Base-by-base conservation (phyloP, 2,113 vertebrate genomes). In the Dasyprocta punctata region DNA sequence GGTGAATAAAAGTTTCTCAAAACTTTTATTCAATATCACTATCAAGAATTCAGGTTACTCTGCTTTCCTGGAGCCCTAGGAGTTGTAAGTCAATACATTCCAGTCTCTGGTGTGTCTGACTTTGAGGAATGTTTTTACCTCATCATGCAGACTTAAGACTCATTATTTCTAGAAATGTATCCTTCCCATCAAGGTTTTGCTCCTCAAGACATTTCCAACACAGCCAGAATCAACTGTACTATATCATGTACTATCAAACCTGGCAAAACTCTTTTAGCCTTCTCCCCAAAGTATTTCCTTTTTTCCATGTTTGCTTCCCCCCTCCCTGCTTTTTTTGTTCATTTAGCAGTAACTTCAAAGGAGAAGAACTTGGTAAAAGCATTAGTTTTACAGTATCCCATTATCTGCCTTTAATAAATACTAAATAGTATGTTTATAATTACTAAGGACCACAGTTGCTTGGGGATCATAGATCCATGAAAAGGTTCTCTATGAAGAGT, bases 31-130 rank as follows among this genome's bases (percentile, higher is more conserved):
- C 44, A 77, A 17, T 49, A 77, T 77, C 44, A 83, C 14, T 92
- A 97, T 89, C 44, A 89, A 95, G 52, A 63, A 97, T 82, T 84
- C 67, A 90, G 75, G 24, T 90, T 89, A 49, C 14, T 89, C 9
- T 85, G 36, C 3, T 95, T 36, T 56, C 83, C 10, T n/a, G 28
- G 54, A 93, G 14, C 4, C 10, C 24, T 54, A 69, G 19, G 36
- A 92, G 49, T 89, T 81, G 61, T 38, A 28, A 89, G 80, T 88
- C 92, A 88, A 73, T 81, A 77, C 11, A 87, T 84, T 65, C 3
- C 6, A 93, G 94, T 20, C 69, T 81, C 69, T 92, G 20, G n/a
- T 85, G 44, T 89, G 7, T 54, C 33, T 69, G 49, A 93, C 20
- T 92, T 84, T 81, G 24, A 95, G 30, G 36, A 4, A 38, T 86